Percentiles rank a stretch among this genome's conserved stretches.
phyloP scores from a whole-genome alignment of 2,113 vertebrate genomes.

The Pristiophorus japonicus region DNA sequence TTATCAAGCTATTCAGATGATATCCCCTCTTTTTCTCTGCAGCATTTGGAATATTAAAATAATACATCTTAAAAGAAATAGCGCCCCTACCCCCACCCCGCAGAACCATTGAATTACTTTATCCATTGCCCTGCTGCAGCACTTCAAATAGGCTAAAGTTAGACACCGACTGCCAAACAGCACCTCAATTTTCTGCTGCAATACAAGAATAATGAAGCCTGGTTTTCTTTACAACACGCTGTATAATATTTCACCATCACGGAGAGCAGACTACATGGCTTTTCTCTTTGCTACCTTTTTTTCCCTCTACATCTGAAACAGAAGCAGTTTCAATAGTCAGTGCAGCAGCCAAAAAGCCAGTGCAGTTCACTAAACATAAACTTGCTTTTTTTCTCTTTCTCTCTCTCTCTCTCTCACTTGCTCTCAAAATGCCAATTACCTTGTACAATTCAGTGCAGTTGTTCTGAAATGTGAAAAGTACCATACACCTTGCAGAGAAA shows the following conservation, averaged over 20 bases:
- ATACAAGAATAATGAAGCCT: neutral
- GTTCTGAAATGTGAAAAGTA: slow-evolving; percentile 19
- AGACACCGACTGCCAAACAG: neutral
- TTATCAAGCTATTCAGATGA: neutral
- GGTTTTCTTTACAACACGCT: neutral
- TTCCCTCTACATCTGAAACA: neutral
- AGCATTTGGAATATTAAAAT: neutral
- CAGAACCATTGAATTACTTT: neutral
- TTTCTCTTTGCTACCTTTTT: neutral
- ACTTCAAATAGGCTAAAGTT: neutral
- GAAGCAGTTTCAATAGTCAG: neutral
- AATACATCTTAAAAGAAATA: neutral
- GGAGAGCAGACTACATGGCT: neutral
- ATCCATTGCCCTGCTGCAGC: neutral
- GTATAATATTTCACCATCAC: neutral
- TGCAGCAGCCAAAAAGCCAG: neutral
- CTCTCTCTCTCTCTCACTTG: neutral
- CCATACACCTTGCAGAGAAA: slow-evolving; percentile 31
- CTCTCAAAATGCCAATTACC: slow-evolving; percentile 3
- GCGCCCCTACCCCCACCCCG: too few species aligned
- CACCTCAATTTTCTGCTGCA: neutral
- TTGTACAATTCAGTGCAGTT: slow-evolving; percentile 35
- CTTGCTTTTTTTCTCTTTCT: neutral
- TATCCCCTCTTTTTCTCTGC: neutral
- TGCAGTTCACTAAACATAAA: neutral